Evolutionary conservation across 2,888 invertebrate genomes (phyloP).

Genomic region (Agelastica alni): DNA sequence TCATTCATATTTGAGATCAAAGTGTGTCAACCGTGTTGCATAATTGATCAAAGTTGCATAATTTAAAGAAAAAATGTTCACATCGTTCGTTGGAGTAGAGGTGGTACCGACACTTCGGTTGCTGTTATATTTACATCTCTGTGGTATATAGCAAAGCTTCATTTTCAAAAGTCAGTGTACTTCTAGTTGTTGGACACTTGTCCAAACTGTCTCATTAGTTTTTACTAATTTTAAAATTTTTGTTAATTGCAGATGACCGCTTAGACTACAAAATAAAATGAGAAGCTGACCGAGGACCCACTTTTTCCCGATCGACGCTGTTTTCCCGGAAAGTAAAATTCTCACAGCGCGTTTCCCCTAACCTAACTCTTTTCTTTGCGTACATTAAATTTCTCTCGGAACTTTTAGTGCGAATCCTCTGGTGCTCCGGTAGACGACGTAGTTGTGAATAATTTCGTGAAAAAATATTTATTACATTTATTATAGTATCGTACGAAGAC

Average conservation of each 20-base stretch:
- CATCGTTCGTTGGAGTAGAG: too few species aligned
- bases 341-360: not conserved
- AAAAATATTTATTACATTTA: conserved; percentile 14
- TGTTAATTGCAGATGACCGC: conserved; percentile 32
- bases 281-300: conserved; percentile 38
- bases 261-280: conserved; percentile 28
- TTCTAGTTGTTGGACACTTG: too few species aligned
- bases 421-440: conserved; percentile 12
- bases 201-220: not conserved
- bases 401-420: conserved; percentile 8
- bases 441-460: conserved; percentile 12
- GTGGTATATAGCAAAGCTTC: too few species aligned
- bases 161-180: too few species aligned
- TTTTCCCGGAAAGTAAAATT: conserved; percentile 12
- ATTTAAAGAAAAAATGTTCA: too few species aligned
- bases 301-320: conserved; percentile 24
- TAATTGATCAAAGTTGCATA: too few species aligned
- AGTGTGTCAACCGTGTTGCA: too few species aligned
- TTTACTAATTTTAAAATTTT: not conserved
- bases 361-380: conserved; percentile 1
- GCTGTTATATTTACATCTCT: too few species aligned
- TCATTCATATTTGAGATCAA: too few species aligned
- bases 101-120: too few species aligned
- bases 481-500: conserved; percentile 9
- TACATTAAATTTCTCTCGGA: conserved; percentile 1